Evolutionary conservation across 1,140 invertebrate species (phyloP).

Genomic region (Panagrolaimus sp.): DNA sequence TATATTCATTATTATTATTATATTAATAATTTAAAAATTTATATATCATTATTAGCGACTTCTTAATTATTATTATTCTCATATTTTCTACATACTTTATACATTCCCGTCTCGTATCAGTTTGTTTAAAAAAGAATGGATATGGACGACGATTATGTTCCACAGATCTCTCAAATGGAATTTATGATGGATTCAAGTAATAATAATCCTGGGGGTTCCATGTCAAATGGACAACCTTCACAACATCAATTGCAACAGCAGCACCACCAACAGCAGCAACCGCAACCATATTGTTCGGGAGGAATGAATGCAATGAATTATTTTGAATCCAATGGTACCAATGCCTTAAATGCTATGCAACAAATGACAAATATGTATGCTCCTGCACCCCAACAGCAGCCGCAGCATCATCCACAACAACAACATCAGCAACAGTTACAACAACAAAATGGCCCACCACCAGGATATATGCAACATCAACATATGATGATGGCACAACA

Average conservation of each 20-base stretch:
- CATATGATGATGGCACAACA: constrained; percentile 16
- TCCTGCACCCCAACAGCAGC: not conserved
- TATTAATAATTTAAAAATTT: too few species aligned
- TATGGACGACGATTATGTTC: constrained; percentile 40
- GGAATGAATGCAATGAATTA: constrained; percentile 14
- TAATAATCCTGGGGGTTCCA: constrained; percentile 8
- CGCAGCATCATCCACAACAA: constrained; percentile 22
- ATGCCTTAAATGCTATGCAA: constrained; percentile 27
- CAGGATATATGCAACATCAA: constrained; percentile 15
- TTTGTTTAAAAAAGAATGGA: too few species aligned
- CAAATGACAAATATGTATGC: constrained; percentile 32
- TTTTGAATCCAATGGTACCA: constrained; percentile 12
- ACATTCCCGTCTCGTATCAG: too few species aligned
- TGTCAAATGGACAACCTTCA: not conserved
- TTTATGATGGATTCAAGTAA: constrained; percentile 32
- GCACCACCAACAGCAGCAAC: not conserved
- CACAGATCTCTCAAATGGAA: constrained; percentile 45
- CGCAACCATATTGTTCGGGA: not conserved
- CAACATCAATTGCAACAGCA: not conserved
- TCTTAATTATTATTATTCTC: too few species aligned
- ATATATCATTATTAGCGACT: too few species aligned
- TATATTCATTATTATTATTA: too few species aligned
- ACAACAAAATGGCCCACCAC: constrained; percentile 18
- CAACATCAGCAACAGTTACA: constrained; percentile 33
- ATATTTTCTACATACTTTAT: too few species aligned